These are phyloP conservation scores for Cynaeus angustus DNA, from an alignment of 2,888 invertebrate species.

Conservation along the genomic window DNA sequence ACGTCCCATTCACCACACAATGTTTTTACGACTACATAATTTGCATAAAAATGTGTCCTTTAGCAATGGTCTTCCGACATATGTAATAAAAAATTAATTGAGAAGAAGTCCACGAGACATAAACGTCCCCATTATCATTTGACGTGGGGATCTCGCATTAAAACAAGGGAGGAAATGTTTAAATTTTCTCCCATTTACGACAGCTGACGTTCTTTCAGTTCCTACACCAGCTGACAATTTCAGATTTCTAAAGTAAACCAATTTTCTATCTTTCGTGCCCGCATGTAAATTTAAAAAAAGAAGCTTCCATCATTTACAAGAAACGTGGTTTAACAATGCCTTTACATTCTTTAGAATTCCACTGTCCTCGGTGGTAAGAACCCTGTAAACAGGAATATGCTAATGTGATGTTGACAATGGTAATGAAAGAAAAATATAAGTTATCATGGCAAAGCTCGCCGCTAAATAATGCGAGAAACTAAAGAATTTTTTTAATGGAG, in stretches of 20 bases:
- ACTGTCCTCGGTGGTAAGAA: slow-evolving; percentile 29
- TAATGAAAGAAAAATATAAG: slow-evolving; percentile 40
- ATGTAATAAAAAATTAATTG: slow-evolving; percentile 37
- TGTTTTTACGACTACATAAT: slow-evolving; percentile 40
- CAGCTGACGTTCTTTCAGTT: slow-evolving; percentile 49
- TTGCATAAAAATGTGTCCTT: slow-evolving; percentile 45
- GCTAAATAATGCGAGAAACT: slow-evolving; percentile 19
- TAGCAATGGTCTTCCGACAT: slow-evolving; percentile 17
- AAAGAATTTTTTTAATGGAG: slow-evolving; percentile 20
- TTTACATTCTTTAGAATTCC: slow-evolving; percentile 34
- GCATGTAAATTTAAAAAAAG: slow-evolving; percentile 41
- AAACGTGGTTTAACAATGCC: slow-evolving; percentile 20
- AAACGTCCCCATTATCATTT: slow-evolving; percentile 25
- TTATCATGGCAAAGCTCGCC: slow-evolving; percentile 36
- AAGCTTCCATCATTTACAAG: slow-evolving; percentile 28
- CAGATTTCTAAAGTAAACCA: slow-evolving; percentile 47
- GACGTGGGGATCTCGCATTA: slow-evolving; percentile 48
- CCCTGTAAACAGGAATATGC: slow-evolving; percentile 42
- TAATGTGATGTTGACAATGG: slow-evolving; percentile 43
- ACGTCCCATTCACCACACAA: slow-evolving; percentile 44
- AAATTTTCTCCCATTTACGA: slow-evolving; percentile 54
- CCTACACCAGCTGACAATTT: slow-evolving; percentile 56
- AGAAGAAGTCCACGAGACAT: slow-evolving; percentile 15
- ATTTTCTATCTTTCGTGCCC: slow-evolving; percentile 31
- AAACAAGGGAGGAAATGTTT: slow-evolving; percentile 57